Evolutionary conservation across 2,888 invertebrate genomes (phyloP), one percentile per base, ranked within the genome.

Genomic region (Erynnis tages): DNA sequence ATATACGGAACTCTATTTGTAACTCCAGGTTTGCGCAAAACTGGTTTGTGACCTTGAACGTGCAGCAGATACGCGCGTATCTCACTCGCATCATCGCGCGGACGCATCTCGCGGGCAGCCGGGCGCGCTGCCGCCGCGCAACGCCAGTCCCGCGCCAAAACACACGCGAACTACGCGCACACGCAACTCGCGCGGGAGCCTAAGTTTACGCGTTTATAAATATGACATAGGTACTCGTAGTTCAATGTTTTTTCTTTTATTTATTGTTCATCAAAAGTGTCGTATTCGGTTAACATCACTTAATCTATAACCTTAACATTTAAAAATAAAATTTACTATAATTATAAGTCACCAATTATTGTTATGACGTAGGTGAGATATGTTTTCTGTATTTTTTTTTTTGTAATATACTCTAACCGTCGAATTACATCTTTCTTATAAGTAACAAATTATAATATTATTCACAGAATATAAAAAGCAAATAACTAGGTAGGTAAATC

Each of bases 111-210:
- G 10, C 21, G 11, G 11, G 17, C n/a, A n/a, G n/a, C n/a, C 43
- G 7, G 13, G 37, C 11, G 21, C 16, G 17, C 29, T 4, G 41
- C 14, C 21, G 19, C 6, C 2, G 66, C 67, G 63, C 66, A 67
- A 65, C 71, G 61, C 62, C 63, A 74, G 66, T 71, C 64, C 75
- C 70, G 78, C 76, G 74, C 72, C 55, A 58, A 61, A 66, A 63
- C 61, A 73, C 70, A 74, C 73, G 75, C 69, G 61, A 55, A 60
- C 37, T 56, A 46, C 63, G 60, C 55, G 44, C 14, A 54, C 35
- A 50, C 53, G 54, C 49, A 53, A 10, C 7, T 34, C 46, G 41
- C 46, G 47, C 47, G 19, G 21, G 25, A 47, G 13, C 11, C 13
- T 11, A 21, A 19, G 3, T 21, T 13, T 23, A 13, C 37, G 21